Percentiles rank a stretch among this genome's conserved stretches.
Conservation (phyloP, 1,140 invertebrate genomes). For the Drosophila bipectinata region DNA sequence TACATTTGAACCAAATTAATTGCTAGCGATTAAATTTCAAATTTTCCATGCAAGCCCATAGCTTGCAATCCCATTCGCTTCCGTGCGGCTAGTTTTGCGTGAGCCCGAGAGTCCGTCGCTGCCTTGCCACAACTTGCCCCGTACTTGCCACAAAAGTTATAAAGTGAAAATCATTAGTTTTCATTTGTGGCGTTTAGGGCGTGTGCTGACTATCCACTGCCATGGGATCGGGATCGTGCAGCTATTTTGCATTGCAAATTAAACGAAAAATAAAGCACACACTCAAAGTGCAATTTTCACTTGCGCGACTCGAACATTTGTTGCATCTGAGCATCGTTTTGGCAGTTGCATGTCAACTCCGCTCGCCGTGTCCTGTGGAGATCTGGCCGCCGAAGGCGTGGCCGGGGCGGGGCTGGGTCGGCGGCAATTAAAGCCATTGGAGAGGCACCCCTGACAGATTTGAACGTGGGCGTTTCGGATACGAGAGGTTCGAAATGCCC, state of each 20-base stretch:
- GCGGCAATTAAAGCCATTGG: slow-evolving; percentile 35
- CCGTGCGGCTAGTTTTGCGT: slow-evolving; percentile 74
- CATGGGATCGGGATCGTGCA: slow-evolving; percentile 57
- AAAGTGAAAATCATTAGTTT: slow-evolving; percentile 80
- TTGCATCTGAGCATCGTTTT: slow-evolving; percentile 40
- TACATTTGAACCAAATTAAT: slow-evolving; percentile 76
- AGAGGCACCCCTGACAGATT: slow-evolving; percentile 22
- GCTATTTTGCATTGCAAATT: slow-evolving; percentile 77
- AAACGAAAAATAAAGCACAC: slow-evolving; percentile 48
- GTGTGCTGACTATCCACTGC: slow-evolving; percentile 37
- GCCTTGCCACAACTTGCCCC: background rate
- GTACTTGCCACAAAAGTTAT: slow-evolving; percentile 24
- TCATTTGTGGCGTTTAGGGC: slow-evolving; percentile 78
- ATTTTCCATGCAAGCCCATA: slow-evolving; percentile 74
- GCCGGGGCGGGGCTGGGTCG: slow-evolving; percentile 9
- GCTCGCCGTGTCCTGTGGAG: slow-evolving; percentile 30
- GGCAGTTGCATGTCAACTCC: slow-evolving; percentile 71
- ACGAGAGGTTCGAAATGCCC: slow-evolving; percentile 10
- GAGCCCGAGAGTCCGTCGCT: slow-evolving; percentile 16
- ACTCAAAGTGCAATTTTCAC: slow-evolving; percentile 69
- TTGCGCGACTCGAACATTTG: slow-evolving; percentile 51
- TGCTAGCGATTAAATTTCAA: slow-evolving; percentile 82
- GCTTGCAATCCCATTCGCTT: slow-evolving; percentile 53
- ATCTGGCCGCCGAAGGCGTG: background rate
- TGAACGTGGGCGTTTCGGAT: slow-evolving; percentile 30